Percentiles rank a stretch among this genome's conserved stretches.
phyloP scores from a whole-genome alignment of 2,113 vertebrate species.

The Microcebus murinus region DNA sequence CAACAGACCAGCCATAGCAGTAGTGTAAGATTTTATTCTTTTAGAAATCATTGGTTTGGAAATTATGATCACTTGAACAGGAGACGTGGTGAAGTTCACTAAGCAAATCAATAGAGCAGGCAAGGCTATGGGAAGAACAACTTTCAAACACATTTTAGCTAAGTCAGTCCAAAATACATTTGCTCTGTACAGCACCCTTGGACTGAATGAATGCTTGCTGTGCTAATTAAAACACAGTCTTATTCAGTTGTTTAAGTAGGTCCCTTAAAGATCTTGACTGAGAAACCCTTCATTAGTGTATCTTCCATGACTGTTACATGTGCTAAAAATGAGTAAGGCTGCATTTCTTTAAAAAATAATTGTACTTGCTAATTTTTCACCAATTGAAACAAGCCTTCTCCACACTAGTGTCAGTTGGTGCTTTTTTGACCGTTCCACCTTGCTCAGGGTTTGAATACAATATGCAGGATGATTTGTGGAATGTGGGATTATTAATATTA shows the following conservation, averaged over 20 bases:
- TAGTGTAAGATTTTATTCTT: neutral
- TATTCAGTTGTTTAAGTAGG: neutral
- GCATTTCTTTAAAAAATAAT: neutral
- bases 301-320: neutral
- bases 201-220: neutral
- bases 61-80: neutral
- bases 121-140: neutral
- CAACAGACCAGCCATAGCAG: neutral
- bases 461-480: conserved; percentile 3
- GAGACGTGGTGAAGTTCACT: neutral
- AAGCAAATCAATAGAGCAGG: neutral
- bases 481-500: neutral
- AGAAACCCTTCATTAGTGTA: conserved; percentile 28
- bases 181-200: neutral
- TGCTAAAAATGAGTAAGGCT: conserved; percentile 35
- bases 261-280: neutral
- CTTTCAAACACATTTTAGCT: neutral
- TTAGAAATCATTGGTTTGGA: conserved; percentile 43
- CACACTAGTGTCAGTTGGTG: neutral
- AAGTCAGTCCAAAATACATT: neutral
- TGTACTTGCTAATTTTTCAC: neutral
- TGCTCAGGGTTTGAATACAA: neutral
- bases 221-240: conserved; percentile 16
- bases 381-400: neutral
- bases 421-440: neutral